Evolutionary conservation across 2,113 vertebrate species (phyloP).

Genomic region (Illadopsis cleaveri): DNA sequence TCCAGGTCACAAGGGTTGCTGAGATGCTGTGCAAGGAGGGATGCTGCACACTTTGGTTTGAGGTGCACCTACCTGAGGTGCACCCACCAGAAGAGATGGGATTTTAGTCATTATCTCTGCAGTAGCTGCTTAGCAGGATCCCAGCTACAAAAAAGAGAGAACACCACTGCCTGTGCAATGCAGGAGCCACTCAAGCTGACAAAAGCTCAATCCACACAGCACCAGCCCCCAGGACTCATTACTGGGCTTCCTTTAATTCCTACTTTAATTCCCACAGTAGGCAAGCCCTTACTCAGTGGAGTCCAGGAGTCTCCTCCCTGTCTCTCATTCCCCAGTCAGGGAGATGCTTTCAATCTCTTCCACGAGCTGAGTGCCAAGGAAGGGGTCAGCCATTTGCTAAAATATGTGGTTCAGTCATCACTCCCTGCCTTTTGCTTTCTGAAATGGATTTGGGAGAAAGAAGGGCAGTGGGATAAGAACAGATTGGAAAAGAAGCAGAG

Average conservation of each 20-base stretch:
- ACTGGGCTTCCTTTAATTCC: neutral
- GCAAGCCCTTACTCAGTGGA: neutral
- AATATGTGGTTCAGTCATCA: neutral
- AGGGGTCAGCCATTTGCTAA: neutral
- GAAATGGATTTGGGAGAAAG: neutral
- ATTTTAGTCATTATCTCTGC: neutral
- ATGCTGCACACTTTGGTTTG: neutral
- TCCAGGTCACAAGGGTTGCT: neutral
- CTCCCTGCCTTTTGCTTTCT: neutral
- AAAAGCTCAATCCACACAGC: neutral
- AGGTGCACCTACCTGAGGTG: neutral
- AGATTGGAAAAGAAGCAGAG: neutral
- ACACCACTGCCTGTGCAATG: neutral
- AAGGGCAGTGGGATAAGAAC: neutral
- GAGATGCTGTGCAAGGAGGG: neutral
- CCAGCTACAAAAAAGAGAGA: neutral
- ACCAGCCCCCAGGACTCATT: neutral
- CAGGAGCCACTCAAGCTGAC: neutral
- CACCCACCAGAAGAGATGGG: neutral
- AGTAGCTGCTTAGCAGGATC: neutral
- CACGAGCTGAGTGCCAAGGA: neutral
- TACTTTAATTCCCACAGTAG: neutral
- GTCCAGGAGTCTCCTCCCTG: neutral
- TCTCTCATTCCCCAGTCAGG: conserved; percentile 32
- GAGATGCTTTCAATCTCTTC: conserved; percentile 45